phyloP scores from a whole-genome alignment of 2,888 invertebrate species.

The Agriopis aurantiaria region DNA sequence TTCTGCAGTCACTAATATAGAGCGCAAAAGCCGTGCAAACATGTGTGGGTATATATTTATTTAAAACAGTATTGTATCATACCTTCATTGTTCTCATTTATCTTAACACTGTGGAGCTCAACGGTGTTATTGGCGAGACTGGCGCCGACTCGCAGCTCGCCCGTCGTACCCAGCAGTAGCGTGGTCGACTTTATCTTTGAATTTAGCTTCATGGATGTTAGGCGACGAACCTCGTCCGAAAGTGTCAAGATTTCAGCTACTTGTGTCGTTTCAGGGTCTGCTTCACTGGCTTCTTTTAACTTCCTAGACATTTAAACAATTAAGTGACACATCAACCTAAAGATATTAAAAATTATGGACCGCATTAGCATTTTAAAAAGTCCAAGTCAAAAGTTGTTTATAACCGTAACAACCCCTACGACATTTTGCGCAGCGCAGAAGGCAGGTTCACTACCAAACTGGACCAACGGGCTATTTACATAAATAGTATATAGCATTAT shows the following conservation, averaged over 20 bases:
- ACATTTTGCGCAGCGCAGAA: no score
- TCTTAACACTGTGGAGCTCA: slow-evolving; percentile 88
- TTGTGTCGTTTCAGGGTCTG: slow-evolving; percentile 62
- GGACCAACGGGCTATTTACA: no score
- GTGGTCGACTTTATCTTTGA: slow-evolving; percentile 91
- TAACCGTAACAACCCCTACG: no score
- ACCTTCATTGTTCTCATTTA: slow-evolving; percentile 86
- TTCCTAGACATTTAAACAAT: slow-evolving; percentile 57
- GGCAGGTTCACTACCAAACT: no score
- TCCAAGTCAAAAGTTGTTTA: no score
- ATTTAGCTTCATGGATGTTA: slow-evolving; percentile 88
- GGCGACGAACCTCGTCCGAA: slow-evolving; percentile 90
- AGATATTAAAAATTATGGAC: no score
- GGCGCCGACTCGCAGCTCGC: slow-evolving; percentile 89
- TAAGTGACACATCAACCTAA: background rate
- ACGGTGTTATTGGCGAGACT: slow-evolving; percentile 91
- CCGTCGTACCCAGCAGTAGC: slow-evolving; percentile 89
- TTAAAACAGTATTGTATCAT: slow-evolving; percentile 50
- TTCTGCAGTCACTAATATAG: no score
- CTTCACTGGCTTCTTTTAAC: slow-evolving; percentile 71
- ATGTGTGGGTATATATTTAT: background rate
- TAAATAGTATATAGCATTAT: no score
- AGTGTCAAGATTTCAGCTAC: slow-evolving; percentile 83
- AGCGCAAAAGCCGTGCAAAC: no score
- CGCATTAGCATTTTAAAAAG: no score